phyloP scores from a whole-genome alignment of 2,888 invertebrate genomes.

The Pristionchus japonicus region DNA sequence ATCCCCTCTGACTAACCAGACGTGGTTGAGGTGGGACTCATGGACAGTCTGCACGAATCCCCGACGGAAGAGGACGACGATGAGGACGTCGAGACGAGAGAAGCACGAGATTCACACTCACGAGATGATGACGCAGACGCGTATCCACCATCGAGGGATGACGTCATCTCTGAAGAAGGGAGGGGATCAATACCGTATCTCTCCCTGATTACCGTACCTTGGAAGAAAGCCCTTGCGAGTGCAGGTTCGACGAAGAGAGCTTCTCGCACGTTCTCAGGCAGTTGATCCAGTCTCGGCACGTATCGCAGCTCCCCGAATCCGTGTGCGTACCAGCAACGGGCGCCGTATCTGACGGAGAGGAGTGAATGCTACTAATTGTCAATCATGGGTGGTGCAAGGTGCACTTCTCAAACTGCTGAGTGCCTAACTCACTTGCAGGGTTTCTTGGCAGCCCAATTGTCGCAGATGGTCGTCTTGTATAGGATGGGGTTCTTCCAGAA shows the following conservation, averaged over 20 bases:
- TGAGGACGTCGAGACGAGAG: background rate
- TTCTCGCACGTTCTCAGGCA: constrained; percentile 34
- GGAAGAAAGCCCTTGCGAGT: constrained; percentile 41
- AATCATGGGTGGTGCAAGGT: background rate
- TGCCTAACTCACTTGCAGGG: constrained; percentile 51
- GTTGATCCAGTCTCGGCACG: constrained; percentile 51
- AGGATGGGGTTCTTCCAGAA: constrained; percentile 59
- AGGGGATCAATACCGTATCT: background rate
- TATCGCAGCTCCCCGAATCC: constrained; percentile 55
- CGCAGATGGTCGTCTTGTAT: constrained; percentile 60
- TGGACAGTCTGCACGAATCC: constrained; percentile 9
- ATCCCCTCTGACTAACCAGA: background rate
- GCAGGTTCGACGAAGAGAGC: constrained; percentile 45
- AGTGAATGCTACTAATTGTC: background rate
- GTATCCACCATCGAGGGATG: background rate
- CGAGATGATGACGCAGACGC: background rate
- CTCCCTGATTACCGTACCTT: constrained; percentile 23
- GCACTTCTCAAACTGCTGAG: too few relatives aligned
- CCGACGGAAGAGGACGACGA: constrained; percentile 13
- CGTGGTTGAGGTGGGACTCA: constrained; percentile 8
- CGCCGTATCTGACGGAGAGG: constrained; percentile 53
- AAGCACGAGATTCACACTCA: background rate
- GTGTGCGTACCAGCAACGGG: constrained; percentile 60
- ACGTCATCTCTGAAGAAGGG: constrained; percentile 31
- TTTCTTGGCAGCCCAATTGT: constrained; percentile 51